Evolutionary conservation across 2,888 invertebrate genomes (phyloP), one percentile per base, ranked within the genome.

Genomic region (Uropetala carovei): DNA sequence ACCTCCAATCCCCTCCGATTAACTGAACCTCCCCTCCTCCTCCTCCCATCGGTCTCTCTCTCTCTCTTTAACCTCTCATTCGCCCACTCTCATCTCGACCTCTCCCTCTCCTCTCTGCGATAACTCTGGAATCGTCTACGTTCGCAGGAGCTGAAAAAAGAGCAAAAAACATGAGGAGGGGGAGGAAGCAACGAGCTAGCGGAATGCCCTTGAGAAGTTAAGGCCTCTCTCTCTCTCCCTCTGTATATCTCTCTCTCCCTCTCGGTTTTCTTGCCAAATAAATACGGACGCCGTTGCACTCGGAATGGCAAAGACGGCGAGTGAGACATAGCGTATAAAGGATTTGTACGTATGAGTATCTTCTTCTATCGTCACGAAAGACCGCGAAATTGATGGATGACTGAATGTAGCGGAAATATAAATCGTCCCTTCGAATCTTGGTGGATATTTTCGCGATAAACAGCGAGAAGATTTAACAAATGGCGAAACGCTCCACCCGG

Each of bases 31-130:
- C 68, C 16, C 68, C 68, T n/a, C 68, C 11, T 8, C 22, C 68
- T 0, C 18, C 64, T 8, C 64, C 64, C 18, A 16, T 9, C 64
- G 16, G 4, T 10, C 11, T 4, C 14, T n/a, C 64, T 16, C 64
- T 5, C 14, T 14, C 0, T n/a, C 64, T 0, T 64, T n/a, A 14
- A 16, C 64, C 16, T 16, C 16, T 22, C 64, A 16, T 64, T 9
- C n/a, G n/a, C n/a, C 5, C 43, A 3, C 43, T 43, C 43, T 43
- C 43, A 43, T 43, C 18, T 68, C 68, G 22, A 22, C 68, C n/a
- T 68, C 68, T 11, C 68, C 68, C n/a, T 68, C 68, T 11, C 68
- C 68, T 68, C 68, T 68, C 68, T 22, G 68, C 68, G 68, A 68
- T 68, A 68, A n/a, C 68, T 68, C 68, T n/a, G 16, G 68, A 68